Conservation (phyloP, 2,113 vertebrate species). For the Seriola quinqueradiata region DNA sequence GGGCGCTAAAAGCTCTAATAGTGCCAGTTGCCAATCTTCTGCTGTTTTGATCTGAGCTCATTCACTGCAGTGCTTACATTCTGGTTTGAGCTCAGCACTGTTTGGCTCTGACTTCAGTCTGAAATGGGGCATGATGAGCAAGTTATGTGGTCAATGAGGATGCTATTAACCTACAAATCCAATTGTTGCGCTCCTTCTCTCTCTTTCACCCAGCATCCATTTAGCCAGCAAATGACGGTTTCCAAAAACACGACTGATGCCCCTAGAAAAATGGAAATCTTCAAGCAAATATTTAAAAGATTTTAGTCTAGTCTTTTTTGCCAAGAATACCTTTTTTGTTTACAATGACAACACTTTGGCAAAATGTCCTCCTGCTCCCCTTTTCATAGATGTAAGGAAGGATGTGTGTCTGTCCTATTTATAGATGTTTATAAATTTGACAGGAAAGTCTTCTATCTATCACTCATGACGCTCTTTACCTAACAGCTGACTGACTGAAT, state of each 20-base stretch:
- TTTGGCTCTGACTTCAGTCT: slow-evolving; percentile 22
- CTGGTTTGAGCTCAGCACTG: slow-evolving; percentile 26
- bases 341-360: background rate
- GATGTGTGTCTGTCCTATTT: background rate
- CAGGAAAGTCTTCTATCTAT: background rate
- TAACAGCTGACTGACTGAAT: background rate
- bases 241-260: slow-evolving; percentile 3
- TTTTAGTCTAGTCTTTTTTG: background rate
- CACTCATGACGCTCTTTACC: background rate
- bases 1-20: slow-evolving; percentile 64
- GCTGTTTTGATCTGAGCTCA: slow-evolving; percentile 45
- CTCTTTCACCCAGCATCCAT: slow-evolving; percentile 18
- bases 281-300: background rate
- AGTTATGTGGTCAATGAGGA: slow-evolving; percentile 66
- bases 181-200: slow-evolving; percentile 40
- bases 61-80: slow-evolving; percentile 49
- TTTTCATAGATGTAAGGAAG: background rate
- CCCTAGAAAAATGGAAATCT: background rate
- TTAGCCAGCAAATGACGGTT: slow-evolving; percentile 28
- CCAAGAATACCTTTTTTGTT: too few species aligned
- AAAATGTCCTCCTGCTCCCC: background rate
- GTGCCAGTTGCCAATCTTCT: slow-evolving; percentile 63
- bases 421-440: background rate
- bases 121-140: slow-evolving; percentile 51
- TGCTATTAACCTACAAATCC: slow-evolving; percentile 73